These are phyloP conservation scores for Nowickia ferox DNA, from an alignment of 2,888 invertebrate species.

Conservation along the genomic window DNA sequence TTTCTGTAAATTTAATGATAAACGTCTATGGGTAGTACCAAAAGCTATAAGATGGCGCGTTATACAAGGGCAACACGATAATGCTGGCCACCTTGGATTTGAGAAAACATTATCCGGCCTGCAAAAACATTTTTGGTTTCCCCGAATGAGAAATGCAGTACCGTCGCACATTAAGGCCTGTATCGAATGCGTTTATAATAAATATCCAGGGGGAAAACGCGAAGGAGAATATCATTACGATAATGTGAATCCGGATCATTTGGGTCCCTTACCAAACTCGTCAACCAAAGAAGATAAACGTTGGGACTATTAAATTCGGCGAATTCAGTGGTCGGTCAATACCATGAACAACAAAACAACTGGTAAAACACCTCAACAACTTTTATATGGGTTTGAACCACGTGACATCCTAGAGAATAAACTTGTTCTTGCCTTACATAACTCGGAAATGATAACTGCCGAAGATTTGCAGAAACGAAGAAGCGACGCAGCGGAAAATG, in stretches of 20 bases:
- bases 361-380: not conserved
- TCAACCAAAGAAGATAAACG: conserved; percentile 40
- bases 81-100: conserved; percentile 49
- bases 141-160: conserved; percentile 42
- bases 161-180: conserved; percentile 15
- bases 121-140: conserved; percentile 49
- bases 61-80: conserved; percentile 38
- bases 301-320: conserved; percentile 54
- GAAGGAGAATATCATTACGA: conserved; percentile 17
- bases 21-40: conserved; percentile 51
- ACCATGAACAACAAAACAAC: conserved; percentile 58
- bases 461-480: not conserved
- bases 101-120: conserved; percentile 55
- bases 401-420: not conserved
- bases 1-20: conserved; percentile 3
- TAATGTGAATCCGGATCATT: not conserved
- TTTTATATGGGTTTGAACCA: not conserved
- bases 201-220: not conserved
- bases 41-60: conserved; percentile 47
- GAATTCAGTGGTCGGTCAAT: conserved; percentile 59
- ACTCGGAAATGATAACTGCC: not conserved
- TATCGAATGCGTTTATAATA: not conserved
- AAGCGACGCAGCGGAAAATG: not conserved
- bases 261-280: no score
- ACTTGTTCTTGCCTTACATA: not conserved